A percentile compares a stretch with the other conserved stretches of the same genome.
Evolutionary conservation across 2,888 invertebrate species (phyloP).

Genomic region (Melanargia galathea): DNA sequence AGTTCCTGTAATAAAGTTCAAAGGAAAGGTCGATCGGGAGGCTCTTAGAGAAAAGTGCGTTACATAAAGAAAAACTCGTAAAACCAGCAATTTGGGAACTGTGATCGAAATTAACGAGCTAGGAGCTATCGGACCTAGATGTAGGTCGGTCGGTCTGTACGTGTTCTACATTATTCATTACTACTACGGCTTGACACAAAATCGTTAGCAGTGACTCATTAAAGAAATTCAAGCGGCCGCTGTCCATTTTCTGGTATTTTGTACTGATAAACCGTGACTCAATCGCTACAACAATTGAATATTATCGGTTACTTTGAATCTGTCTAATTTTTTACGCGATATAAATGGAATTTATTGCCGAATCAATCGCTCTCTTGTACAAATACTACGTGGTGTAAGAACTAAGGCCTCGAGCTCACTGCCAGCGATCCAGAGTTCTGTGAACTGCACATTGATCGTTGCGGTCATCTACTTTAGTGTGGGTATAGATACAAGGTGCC

Average conservation of each 20-base stretch:
- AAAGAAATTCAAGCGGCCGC: slow-evolving; percentile 56
- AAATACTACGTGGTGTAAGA: background rate
- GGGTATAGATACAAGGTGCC: too few species aligned
- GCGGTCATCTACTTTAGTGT: too few species aligned
- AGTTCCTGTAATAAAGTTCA: slow-evolving; percentile 1
- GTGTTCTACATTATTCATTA: slow-evolving; percentile 73
- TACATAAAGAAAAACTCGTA: slow-evolving; percentile 4
- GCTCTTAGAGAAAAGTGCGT: background rate
- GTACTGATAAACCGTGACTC: slow-evolving; percentile 41
- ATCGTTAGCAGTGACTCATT: slow-evolving; percentile 78
- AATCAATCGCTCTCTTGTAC: background rate
- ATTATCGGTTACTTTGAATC: slow-evolving; percentile 21
- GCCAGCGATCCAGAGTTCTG: background rate
- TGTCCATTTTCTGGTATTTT: slow-evolving; percentile 45
- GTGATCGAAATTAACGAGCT: slow-evolving; percentile 45
- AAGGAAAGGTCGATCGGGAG: slow-evolving; percentile 5
- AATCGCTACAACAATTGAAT: slow-evolving; percentile 21
- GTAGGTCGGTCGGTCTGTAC: slow-evolving; percentile 67
- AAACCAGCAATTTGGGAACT: slow-evolving; percentile 29
- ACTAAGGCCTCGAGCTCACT: background rate
- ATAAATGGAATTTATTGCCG: slow-evolving; percentile 14
- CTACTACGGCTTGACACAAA: slow-evolving; percentile 71
- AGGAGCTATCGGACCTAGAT: slow-evolving; percentile 52
- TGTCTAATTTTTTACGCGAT: slow-evolving; percentile 6
- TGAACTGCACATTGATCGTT: background rate